These are phyloP conservation scores for Diaphora mendica DNA, from an alignment of 2,888 invertebrate species.

Conservation along the genomic window DNA sequence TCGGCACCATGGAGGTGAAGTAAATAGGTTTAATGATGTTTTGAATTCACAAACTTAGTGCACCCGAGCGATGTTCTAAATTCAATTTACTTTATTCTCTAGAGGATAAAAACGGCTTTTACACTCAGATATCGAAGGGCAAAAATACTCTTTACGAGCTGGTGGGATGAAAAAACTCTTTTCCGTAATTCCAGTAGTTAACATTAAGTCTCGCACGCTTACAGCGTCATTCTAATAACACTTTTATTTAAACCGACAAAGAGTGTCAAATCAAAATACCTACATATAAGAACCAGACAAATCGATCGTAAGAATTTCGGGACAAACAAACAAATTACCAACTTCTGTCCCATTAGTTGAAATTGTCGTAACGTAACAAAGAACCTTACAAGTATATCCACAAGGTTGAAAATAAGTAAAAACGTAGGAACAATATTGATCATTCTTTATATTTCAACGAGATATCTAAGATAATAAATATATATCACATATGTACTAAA, in stretches of 20 bases:
- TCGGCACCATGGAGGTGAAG: too few species aligned
- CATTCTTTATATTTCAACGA: conserved; percentile 24
- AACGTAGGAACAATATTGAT: conserved; percentile 6
- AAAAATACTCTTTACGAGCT: too few species aligned
- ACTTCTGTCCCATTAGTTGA: conserved; percentile 8
- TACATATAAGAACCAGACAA: conserved; percentile 9
- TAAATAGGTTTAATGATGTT: too few species aligned
- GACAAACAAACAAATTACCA: conserved; percentile 26
- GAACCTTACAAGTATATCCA: background rate
- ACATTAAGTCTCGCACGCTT: background rate
- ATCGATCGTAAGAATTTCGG: conserved; percentile 9
- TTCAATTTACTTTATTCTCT: too few species aligned
- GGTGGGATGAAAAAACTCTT: too few species aligned
- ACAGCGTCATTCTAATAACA: background rate
- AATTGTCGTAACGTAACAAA: background rate
- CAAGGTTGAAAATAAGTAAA: conserved; percentile 17
- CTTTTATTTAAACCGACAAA: background rate
- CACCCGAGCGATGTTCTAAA: too few species aligned
- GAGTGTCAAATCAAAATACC: conserved; percentile 1
- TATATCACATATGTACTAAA: conserved; percentile 23
- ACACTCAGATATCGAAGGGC: too few species aligned
- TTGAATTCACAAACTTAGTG: too few species aligned
- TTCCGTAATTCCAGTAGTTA: background rate
- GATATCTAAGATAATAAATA: conserved; percentile 23
- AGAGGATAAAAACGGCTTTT: too few species aligned